Evolutionary conservation across 2,797 vertebrate species (phyloP), one percentile per base, ranked within the genome.

Genomic region (Ambastaia sidthimunki): DNA sequence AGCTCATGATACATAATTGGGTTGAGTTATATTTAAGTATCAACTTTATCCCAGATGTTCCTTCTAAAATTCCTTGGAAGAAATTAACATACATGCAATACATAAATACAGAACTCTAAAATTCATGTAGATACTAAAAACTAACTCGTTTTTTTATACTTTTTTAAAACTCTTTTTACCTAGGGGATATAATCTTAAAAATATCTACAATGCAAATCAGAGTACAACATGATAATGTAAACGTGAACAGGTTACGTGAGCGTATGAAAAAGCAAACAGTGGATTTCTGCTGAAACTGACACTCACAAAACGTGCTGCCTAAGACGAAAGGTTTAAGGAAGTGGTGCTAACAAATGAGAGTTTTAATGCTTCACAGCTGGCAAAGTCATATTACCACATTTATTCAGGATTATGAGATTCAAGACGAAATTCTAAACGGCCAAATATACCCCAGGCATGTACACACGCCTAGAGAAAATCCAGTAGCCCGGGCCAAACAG

Each of bases 311-410:
- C 12, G 62, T 47, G 63, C 44, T 41, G 68, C 71, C 31, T 73
- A 41, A 63, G 71, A 18, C 6, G 50, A 60, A 78, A 81, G 71
- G 65, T 81, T 66, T 54, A 75, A 81, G 66, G 23, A 81, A 78
- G 66, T 71, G 71, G 54, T 25, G 57, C 71, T 54, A 80, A 78
- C 75, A 68, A 76, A 82, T 63, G 76, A 72, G 41, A 48, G 72
- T 59, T 80, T 59, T 37, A 82, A 80, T 74, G 62, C 34, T 0
- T 23, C 47, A 68, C 73, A 54, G 73, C 69, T 80, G 77, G 41
- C 23, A 62, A 78, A 74, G 79, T 80, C 19, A 66, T 75, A 73
- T 82, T 69, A 55, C 13, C 44, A 57, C 37, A 71, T 84, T 83
- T 52, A 59, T 52, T 28, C 60, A 18, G 12, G 62, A 74, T 83